Percentiles rank a stretch among this genome's conserved stretches.
Conservation (phyloP, 2,797 vertebrate species). For the Hephaestus fuliginosus region DNA sequence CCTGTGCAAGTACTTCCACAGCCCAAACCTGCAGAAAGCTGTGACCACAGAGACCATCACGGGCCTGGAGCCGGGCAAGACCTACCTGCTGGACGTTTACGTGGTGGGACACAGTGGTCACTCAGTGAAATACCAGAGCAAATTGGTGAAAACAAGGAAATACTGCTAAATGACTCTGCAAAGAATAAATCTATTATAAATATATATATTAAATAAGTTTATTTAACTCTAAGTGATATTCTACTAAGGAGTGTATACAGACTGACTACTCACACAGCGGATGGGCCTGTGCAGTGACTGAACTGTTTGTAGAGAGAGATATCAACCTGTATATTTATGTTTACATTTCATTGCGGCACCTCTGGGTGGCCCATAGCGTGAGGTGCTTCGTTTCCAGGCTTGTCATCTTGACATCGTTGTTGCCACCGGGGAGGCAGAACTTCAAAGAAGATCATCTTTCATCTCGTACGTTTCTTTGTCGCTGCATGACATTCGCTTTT, state of each 20-base stretch:
- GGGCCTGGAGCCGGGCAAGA: slow-evolving; percentile 93
- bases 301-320: slow-evolving; percentile 90
- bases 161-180: slow-evolving; percentile 92
- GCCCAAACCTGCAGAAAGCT: slow-evolving; percentile 96
- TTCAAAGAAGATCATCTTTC: slow-evolving; percentile 80
- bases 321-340: slow-evolving; percentile 92
- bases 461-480: slow-evolving; percentile 68
- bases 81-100: slow-evolving; percentile 98
- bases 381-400: slow-evolving; percentile 64
- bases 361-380: slow-evolving; percentile 65
- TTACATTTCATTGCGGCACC: slow-evolving; percentile 82
- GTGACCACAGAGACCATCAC: slow-evolving; percentile 97
- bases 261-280: slow-evolving; percentile 92
- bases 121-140: slow-evolving; percentile 98
- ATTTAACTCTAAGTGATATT: slow-evolving; percentile 90
- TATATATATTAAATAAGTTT: slow-evolving; percentile 88
- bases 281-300: slow-evolving; percentile 88
- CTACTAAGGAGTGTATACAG: slow-evolving; percentile 88
- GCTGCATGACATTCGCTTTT: slow-evolving; percentile 79
- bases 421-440: slow-evolving; percentile 77
- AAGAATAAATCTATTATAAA: slow-evolving; percentile 89
- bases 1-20: slow-evolving; percentile 98
- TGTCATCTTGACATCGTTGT: slow-evolving; percentile 55
- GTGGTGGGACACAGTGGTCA: slow-evolving; percentile 95
- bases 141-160: slow-evolving; percentile 98